These are phyloP conservation scores for Morelia viridis DNA, from an alignment of 2,797 vertebrate genomes.

Conservation along the genomic window DNA sequence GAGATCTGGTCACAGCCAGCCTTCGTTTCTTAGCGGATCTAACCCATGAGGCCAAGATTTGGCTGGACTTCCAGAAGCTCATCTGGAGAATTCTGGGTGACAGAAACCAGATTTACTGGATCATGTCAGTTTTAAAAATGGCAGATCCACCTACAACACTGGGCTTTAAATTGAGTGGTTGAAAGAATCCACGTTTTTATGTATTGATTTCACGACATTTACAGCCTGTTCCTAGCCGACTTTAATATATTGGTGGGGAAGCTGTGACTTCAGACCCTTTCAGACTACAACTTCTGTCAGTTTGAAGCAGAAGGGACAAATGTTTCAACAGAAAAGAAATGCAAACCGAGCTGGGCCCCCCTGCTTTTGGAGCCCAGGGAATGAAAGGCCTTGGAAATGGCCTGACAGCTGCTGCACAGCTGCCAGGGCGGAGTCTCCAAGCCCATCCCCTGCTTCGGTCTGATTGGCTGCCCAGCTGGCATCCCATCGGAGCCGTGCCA, in stretches of 20 bases:
- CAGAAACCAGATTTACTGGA: background rate
- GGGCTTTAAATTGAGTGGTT: background rate
- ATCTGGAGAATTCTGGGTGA: no score
- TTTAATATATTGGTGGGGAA: background rate
- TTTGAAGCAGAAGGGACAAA: background rate
- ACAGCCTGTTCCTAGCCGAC: background rate
- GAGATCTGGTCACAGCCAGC: background rate
- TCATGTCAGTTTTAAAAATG: background rate
- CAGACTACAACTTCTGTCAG: background rate
- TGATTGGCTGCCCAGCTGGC: background rate
- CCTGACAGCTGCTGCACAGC: background rate
- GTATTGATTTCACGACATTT: background rate
- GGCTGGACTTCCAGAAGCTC: background rate
- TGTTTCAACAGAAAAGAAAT: background rate
- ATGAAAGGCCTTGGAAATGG: no score
- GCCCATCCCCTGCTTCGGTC: background rate
- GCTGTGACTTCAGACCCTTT: background rate
- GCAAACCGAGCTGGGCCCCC: no score
- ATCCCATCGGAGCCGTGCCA: no score
- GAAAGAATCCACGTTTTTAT: background rate
- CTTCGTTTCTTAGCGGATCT: background rate
- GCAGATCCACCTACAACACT: background rate
- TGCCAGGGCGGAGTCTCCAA: background rate
- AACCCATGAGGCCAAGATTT: background rate
- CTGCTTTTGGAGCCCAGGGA: background rate